phyloP scores from a whole-genome alignment of 1,140 invertebrate species.

The Charaxes varanes region DNA sequence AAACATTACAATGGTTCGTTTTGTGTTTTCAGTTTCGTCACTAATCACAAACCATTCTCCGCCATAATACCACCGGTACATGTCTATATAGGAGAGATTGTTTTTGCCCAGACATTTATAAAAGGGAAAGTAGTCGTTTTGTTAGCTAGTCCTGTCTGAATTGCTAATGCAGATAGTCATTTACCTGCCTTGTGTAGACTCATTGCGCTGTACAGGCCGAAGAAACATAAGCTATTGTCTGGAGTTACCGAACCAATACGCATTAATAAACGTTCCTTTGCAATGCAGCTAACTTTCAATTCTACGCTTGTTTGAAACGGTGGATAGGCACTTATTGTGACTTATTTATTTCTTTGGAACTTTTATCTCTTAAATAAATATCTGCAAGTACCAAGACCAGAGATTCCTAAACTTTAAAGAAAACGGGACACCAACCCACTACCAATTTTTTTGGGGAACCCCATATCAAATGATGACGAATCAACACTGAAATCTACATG shows the following conservation, averaged over 20 bases:
- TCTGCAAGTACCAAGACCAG: too few species aligned
- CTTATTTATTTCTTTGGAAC: constrained; percentile 4
- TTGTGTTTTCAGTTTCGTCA: too few species aligned
- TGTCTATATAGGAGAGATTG: constrained; percentile 35
- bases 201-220: constrained; percentile 32
- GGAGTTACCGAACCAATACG: constrained; percentile 43
- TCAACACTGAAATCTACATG: too few species aligned
- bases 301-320: constrained; percentile 5
- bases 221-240: constrained; percentile 54
- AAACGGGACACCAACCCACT: too few species aligned
- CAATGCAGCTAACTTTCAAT: constrained; percentile 30
- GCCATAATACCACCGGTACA: too few species aligned
- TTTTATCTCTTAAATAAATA: too few species aligned
- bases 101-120: constrained; percentile 47
- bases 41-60: too few species aligned
- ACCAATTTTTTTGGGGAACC: too few species aligned
- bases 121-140: constrained; percentile 50
- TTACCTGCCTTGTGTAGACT: constrained; percentile 40
- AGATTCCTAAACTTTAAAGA: too few species aligned
- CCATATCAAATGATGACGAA: too few species aligned
- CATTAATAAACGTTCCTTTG: constrained; percentile 58
- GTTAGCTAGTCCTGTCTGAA: constrained; percentile 45
- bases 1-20: too few species aligned
- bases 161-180: constrained; percentile 47
- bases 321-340: too few species aligned